Percentiles rank a stretch among this genome's conserved stretches.
Evolutionary conservation across 2,797 vertebrate species (phyloP).

Genomic region (Molossus molossus): DNA sequence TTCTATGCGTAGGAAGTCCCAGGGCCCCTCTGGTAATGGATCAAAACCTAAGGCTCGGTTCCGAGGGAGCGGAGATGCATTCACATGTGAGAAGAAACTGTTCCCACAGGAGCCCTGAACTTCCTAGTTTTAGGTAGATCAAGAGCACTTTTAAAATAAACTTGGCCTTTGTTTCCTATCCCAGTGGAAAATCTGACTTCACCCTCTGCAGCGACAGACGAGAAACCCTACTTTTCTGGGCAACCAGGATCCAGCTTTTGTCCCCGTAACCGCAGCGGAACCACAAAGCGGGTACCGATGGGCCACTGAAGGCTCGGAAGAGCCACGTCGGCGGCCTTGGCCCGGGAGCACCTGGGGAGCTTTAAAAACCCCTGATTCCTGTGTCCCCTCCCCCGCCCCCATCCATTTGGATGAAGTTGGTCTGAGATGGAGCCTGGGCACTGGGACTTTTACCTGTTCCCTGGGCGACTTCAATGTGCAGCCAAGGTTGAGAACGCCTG

Average conservation of each 20-base stretch:
- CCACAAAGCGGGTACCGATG: not conserved
- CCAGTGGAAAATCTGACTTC: constrained; percentile 76
- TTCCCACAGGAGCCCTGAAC: not conserved
- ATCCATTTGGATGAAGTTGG: not conserved
- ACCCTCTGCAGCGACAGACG: not conserved
- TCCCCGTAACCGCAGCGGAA: not conserved
- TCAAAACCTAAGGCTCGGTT: not conserved
- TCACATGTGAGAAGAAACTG: constrained; percentile 42
- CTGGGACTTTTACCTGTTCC: not conserved
- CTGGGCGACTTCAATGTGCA: not conserved
- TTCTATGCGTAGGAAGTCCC: not conserved
- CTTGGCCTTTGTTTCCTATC: constrained; percentile 66
- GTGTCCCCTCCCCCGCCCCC: not conserved
- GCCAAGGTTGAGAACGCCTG: not conserved
- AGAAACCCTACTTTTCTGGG: constrained; percentile 16
- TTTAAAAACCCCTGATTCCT: not conserved
- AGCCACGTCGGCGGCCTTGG: not conserved
- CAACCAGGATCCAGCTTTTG: not conserved
- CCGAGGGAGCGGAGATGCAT: constrained; percentile 46
- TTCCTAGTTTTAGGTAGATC: constrained; percentile 69
- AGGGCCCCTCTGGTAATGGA: not conserved
- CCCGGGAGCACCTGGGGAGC: not conserved
- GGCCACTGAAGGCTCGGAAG: not conserved
- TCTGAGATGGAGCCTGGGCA: not conserved
- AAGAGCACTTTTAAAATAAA: constrained; percentile 76